Evolutionary conservation across 2,113 vertebrate species (phyloP).

Genomic region (Pangasianodon gigas): DNA sequence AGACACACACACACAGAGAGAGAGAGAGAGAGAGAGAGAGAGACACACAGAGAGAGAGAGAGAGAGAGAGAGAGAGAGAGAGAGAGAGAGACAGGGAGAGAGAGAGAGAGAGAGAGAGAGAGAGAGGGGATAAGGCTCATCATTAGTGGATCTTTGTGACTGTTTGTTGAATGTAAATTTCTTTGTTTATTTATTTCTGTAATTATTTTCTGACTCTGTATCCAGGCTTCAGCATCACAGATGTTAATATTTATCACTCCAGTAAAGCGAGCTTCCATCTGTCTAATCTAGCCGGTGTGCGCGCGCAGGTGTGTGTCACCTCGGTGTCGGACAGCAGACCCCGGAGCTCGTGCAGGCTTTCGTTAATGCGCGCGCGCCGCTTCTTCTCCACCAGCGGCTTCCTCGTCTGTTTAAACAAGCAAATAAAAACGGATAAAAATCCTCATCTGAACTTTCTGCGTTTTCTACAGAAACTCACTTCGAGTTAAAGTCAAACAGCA

Average conservation of each 20-base stretch:
- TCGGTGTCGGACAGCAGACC: conserved; percentile 79
- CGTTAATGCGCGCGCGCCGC: conserved; percentile 90
- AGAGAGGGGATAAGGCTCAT: neutral
- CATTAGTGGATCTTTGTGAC: too few relatives aligned
- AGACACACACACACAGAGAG: neutral
- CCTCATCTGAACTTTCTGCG: neutral
- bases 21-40: neutral
- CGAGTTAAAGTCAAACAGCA: neutral
- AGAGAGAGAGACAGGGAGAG: neutral
- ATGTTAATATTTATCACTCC: too few relatives aligned
- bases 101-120: neutral
- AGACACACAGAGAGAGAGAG: neutral
- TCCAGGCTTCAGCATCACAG: too few relatives aligned
- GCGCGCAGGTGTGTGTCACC: conserved; percentile 67
- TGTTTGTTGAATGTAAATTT: too few relatives aligned
- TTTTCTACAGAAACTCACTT: neutral
- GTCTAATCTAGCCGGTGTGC: neutral
- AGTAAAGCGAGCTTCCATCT: neutral
- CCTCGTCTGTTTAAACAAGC: conserved; percentile 71
- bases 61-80: neutral
- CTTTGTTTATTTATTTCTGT: too few relatives aligned
- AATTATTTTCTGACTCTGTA: too few relatives aligned
- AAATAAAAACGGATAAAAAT: neutral
- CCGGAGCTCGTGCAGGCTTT: conserved; percentile 87
- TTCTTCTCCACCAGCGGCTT: conserved; percentile 93